These are phyloP conservation scores for Tauraco erythrolophus DNA, from an alignment of 2,113 vertebrate species.

Conservation along the genomic window DNA sequence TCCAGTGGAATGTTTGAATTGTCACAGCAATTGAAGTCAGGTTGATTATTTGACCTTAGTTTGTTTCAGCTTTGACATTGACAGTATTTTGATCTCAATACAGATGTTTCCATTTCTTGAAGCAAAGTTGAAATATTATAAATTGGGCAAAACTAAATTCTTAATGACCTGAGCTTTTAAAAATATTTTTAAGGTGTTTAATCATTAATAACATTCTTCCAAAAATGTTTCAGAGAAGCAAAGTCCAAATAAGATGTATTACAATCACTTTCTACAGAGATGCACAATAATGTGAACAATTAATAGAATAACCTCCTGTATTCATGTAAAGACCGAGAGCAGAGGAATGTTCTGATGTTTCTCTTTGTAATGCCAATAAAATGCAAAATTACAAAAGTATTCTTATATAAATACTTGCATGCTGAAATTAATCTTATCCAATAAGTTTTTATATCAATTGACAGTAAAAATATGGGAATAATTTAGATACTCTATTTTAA, in stretches of 20 bases:
- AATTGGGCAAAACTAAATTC: not conserved
- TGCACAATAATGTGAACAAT: not conserved
- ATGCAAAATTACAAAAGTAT: not conserved
- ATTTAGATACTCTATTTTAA: not conserved
- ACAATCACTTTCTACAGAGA: not conserved
- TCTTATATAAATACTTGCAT: conserved; percentile 1
- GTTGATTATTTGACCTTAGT: not conserved
- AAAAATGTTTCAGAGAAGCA: not conserved
- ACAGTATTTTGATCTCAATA: not conserved
- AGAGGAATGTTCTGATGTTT: not conserved
- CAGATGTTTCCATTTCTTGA: not conserved
- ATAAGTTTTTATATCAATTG: not conserved
- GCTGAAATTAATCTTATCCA: conserved; percentile 11
- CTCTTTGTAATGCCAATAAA: not conserved
- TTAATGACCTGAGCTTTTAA: not conserved
- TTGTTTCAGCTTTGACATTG: not conserved
- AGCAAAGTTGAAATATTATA: not conserved
- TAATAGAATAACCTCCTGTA: not conserved
- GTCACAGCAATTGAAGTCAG: not conserved
- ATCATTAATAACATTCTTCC: not conserved
- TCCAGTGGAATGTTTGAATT: not conserved
- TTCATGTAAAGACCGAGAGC: not conserved
- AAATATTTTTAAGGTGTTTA: not conserved
- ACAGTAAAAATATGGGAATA: conserved; percentile 13
- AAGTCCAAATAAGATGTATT: not conserved